Base-by-base conservation (phyloP, 2,888 invertebrate species). In the Lithosia quadra region DNA sequence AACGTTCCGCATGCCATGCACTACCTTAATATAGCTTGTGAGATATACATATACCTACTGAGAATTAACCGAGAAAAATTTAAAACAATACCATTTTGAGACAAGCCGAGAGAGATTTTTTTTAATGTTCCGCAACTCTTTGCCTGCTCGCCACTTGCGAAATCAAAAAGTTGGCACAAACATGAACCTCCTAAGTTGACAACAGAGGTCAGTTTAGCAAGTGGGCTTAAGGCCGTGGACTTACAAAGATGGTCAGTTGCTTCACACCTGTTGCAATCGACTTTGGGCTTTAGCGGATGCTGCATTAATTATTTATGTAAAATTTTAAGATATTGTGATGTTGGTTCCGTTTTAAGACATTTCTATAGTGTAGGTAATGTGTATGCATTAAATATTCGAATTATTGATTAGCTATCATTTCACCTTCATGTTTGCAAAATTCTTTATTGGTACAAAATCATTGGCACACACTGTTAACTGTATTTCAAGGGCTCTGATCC, bases 141-240 rank as follows among this genome's bases (percentile, higher is more conserved):
- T 33, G 33, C 24, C 33, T 13, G 8, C n/a, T 49, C n/a, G 49
- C n/a, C 18, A 49, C 49, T 79, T 78, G 59, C 56, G 68, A 72
- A 74, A 79, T 59, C 59, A 55, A 65, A 61, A 61, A 71, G 64
- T n/a, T 22, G 22, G 28, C 24, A 55, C 65, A 18, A 63, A 72
- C 65, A 69, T 34, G 65, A 71, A 74, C 59, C 61, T 55, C 59
- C 70, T 68, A 65, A 36, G 34, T 63, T 67, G 63, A 62, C 63
- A 56, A 22, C 59, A 62, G 68, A 80, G 78, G 79, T 73, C 69
- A 69, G 5, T 71, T 74, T 66, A 65, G 65, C 73, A 74, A 74
- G 70, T 69, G 55, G 34, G 49, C 71, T 18, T 70, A 72, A 78
- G 79, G 78, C 69, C 71, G 64, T 43, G 53, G 60, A 59, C 58